These are phyloP conservation scores for Penaeus japonicus DNA, from an alignment of 1,140 invertebrate species.

Conservation along the genomic window DNA sequence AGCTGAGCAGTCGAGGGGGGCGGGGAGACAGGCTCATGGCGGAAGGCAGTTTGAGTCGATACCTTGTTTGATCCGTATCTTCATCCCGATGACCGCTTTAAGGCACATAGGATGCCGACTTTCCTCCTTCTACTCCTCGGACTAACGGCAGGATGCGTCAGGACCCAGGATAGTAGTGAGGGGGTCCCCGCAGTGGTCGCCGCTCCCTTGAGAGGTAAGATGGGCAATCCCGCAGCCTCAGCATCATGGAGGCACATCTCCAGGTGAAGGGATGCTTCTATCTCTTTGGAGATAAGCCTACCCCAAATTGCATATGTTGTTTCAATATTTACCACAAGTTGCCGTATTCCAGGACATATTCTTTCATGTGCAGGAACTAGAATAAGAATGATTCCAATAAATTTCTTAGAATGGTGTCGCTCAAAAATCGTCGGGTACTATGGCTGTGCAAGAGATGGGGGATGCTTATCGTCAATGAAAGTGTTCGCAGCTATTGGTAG, in stretches of 20 bases:
- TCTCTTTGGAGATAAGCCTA: not conserved
- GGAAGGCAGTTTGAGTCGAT: constrained; percentile 49
- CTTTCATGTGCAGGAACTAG: too few relatives aligned
- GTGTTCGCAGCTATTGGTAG: too few relatives aligned
- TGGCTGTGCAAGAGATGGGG: too few relatives aligned
- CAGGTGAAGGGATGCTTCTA: not conserved
- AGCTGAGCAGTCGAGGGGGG: constrained; percentile 2
- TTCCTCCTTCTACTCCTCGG: constrained; percentile 54
- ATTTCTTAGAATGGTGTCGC: too few relatives aligned
- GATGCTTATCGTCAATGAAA: too few relatives aligned
- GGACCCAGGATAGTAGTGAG: constrained; percentile 52
- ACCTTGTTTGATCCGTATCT: constrained; percentile 53
- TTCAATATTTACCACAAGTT: not conserved
- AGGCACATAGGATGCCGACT: constrained; percentile 51
- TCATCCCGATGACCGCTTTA: constrained; percentile 52
- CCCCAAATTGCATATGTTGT: not conserved
- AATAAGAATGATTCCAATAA: too few relatives aligned
- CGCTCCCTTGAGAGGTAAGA: constrained; percentile 45
- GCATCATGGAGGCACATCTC: constrained; percentile 23
- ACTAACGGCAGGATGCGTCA: constrained; percentile 50
- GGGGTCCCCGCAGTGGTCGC: constrained; percentile 50
- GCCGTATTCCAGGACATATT: too few relatives aligned
- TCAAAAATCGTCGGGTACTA: too few relatives aligned
- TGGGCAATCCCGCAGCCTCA: constrained; percentile 20
- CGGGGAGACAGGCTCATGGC: constrained; percentile 25